Conservation (phyloP, 1,140 invertebrate species). For the Melipona quadrifasciata region DNA sequence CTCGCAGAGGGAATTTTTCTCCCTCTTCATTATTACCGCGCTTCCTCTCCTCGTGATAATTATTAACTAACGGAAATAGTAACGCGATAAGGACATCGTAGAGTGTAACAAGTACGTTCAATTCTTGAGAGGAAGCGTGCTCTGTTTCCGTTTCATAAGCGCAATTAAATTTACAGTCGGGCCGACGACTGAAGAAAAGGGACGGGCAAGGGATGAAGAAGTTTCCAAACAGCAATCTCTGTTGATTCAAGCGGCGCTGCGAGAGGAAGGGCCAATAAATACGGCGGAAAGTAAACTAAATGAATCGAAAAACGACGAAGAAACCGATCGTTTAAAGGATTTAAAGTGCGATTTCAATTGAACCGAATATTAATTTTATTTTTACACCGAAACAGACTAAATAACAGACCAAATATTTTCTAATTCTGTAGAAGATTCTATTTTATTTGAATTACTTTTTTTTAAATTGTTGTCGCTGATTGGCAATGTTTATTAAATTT, state of each 20-base stretch:
- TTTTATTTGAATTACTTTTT: too few relatives aligned
- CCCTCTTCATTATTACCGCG: too few relatives aligned
- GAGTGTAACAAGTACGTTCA: neutral
- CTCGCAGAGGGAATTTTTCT: too few relatives aligned
- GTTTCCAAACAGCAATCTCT: neutral
- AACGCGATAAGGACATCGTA: neutral
- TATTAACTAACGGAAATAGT: too few relatives aligned
- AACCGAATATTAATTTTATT: neutral
- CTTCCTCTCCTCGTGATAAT: too few relatives aligned
- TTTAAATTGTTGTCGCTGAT: too few relatives aligned
- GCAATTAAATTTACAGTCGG: neutral
- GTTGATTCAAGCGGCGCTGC: neutral
- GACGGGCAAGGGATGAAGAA: neutral
- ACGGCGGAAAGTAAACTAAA: neutral
- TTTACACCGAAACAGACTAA: neutral
- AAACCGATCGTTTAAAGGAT: too few relatives aligned
- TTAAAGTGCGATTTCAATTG: neutral
- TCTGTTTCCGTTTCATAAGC: neutral
- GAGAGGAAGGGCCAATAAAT: neutral
- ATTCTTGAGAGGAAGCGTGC: neutral
- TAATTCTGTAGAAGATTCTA: too few relatives aligned
- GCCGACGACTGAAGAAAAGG: neutral
- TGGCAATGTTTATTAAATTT: too few relatives aligned
- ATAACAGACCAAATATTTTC: neutral
- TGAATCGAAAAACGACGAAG: neutral